Base-by-base conservation (phyloP, 1,140 invertebrate species). In the Dreissena rostriformis region DNA sequence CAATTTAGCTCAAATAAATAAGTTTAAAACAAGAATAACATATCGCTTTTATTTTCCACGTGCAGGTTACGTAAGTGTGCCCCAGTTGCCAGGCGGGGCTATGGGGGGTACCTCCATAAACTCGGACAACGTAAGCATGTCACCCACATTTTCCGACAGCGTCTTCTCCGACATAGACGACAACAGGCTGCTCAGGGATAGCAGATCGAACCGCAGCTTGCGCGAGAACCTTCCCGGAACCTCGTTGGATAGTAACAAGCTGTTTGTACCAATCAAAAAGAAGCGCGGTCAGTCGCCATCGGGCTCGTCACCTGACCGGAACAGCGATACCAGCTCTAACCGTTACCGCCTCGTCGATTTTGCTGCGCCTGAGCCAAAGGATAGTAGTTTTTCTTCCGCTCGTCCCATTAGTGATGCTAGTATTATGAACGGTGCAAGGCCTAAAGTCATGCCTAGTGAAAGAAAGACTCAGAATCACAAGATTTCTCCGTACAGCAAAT, bases 231-330 rank as follows among this genome's bases (percentile, higher is more conserved):
- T 68, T 39, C 68, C 49, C 29, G 80, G 14, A 2, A 28, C 65
- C 10, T 63, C 61, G 0, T 52, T 75, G 57, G 82, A 84, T 24
- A 57, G 24, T 17, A 77, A 84, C 39, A 17, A 74, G 49, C 68
- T 84, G 22, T 84, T 84, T 77, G 74, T 84, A n/a, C 82, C 82
- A 52, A 77, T 72, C 55, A 84, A 77, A 29, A 84, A 84, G 29
- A 84, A 84, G 26, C 65, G 57, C 22, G 63, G 72, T 29, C 75
- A 73, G 11, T 76, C 68, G 7, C 68, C 73, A 7, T 67, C 74
- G 8, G 73, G 52, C 0, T 84, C 71, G 39, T 73, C 79, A 11
- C 71, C 70, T 0, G 70, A 74, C 29, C 28, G 71, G 53, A 49
- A 26, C n/a, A 52, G 71, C 73, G 70, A 73, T 28, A 67, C 49